phyloP scores from a whole-genome alignment of 2,113 vertebrate genomes.

The Geothlypis trichas region DNA sequence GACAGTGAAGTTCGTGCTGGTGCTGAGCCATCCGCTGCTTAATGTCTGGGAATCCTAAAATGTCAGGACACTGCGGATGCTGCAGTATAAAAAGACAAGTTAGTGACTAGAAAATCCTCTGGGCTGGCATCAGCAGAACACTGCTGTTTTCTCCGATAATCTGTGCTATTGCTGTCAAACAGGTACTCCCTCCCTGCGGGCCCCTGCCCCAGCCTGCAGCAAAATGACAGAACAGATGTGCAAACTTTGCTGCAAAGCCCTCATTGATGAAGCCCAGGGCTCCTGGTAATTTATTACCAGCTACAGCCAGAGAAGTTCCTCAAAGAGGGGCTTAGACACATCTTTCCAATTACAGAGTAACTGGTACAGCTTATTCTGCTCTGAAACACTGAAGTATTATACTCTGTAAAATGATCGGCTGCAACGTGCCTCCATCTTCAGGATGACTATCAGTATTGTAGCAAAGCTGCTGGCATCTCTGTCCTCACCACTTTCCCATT shows the following conservation, averaged over 20 bases:
- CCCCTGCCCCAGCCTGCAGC: background rate
- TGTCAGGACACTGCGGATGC: conserved; percentile 53
- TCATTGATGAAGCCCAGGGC: background rate
- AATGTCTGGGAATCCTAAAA: background rate
- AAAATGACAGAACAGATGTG: background rate
- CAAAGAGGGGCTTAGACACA: background rate
- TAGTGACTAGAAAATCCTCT: background rate
- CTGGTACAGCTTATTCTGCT: background rate
- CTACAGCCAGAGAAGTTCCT: background rate
- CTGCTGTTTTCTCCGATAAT: background rate
- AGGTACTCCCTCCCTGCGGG: background rate
- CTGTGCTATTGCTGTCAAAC: background rate
- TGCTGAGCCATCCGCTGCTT: background rate
- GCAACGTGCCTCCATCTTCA: background rate
- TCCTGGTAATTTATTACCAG: background rate
- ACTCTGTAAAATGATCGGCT: background rate
- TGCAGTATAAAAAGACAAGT: conserved; percentile 33
- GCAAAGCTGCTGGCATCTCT: background rate
- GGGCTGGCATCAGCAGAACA: background rate
- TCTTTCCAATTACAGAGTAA: background rate
- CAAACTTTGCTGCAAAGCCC: background rate
- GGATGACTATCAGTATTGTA: background rate
- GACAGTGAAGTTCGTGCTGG: background rate
- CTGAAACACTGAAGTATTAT: background rate
- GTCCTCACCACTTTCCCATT: background rate